Conservation (phyloP, 2,797 vertebrate species). For the Thaleichthys pacificus region DNA sequence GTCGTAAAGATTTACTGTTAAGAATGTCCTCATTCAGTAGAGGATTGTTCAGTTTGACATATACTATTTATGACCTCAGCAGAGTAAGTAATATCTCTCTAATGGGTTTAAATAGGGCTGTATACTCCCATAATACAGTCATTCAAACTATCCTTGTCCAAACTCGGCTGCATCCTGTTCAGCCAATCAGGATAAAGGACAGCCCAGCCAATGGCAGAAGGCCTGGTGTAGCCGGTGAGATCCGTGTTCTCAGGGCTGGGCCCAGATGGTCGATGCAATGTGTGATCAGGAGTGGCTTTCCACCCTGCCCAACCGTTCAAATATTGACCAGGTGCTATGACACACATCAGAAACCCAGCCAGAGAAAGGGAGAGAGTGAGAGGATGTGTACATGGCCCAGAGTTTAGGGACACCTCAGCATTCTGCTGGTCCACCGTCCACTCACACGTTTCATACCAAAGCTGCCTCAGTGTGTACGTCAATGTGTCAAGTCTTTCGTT, state of each 20-base stretch:
- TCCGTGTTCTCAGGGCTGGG: conserved; percentile 74
- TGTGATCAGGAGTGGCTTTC: conserved; percentile 58
- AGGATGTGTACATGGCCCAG: background rate
- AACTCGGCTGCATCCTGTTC: background rate
- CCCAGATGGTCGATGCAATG: conserved; percentile 54
- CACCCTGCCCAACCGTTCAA: conserved; percentile 61
- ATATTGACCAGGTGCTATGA: conserved; percentile 72
- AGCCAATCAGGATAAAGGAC: conserved; percentile 3
- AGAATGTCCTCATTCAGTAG: background rate
- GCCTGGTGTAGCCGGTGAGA: conserved; percentile 42
- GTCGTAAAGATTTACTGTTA: too few species aligned
- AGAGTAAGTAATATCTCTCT: too few species aligned
- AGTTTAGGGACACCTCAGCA: conserved; percentile 74
- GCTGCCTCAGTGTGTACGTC: background rate
- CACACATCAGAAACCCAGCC: conserved; percentile 13
- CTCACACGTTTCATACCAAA: background rate
- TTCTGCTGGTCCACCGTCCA: conserved; percentile 19
- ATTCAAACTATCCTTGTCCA: background rate
- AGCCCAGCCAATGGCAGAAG: background rate
- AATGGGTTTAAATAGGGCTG: background rate
- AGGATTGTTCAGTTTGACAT: background rate
- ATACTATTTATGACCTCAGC: background rate
- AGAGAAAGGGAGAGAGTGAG: background rate
- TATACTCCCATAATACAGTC: background rate
- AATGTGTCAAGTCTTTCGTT: background rate